Base-by-base conservation (phyloP, 2,113 vertebrate species). In the Tetraodon nigroviridis region DNA sequence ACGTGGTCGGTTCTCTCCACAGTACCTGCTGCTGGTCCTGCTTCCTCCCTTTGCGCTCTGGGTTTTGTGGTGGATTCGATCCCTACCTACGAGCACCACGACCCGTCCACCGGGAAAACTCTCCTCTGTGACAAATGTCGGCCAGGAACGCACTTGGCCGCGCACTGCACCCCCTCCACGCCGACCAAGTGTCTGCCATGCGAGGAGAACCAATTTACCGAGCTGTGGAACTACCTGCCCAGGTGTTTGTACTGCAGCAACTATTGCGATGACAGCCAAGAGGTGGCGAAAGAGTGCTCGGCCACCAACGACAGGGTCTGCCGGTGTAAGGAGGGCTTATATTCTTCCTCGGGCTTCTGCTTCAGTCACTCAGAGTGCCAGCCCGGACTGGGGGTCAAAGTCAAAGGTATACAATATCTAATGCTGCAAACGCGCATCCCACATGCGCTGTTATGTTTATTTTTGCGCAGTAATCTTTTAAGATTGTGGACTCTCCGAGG, bases 171-270 rank as follows among this genome's bases (percentile, higher is more conserved):
- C 1, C 44, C 61, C 40, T 69, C 47, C 41, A 19, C 19, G 2
- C 24, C 42, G 32, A 91, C 89, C 0, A 1, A 42, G 52, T 92
- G 90, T 42, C 18, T 0, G 0, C 11, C 53, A 0, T 92, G 90
- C 58, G 59, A 44, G 2, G 0, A 0, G 0, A 2, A 56, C 0
- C 86, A 89, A 45, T 92, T 59, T 75, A 92, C 90, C 0, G 61
- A 84, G 69, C 53, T 80, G 57, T 89, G 83, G 85, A 88, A 91
- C 79, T 90, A 88, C 79, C 45, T 91, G 62, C 50, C 75, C 4
- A 80, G 58, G 45, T 91, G 90, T 55, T 82, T 90, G 44, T 90
- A 89, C 78, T 91, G 90, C 80, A 73, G 6, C 15, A 78, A 61
- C 20, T 64, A 88, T 64, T 90, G 90, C 69, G 37, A 4, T 0